These are phyloP conservation scores for Dicentrarchus labrax DNA, from an alignment of 2,113 vertebrate genomes.

Conservation along the genomic window DNA sequence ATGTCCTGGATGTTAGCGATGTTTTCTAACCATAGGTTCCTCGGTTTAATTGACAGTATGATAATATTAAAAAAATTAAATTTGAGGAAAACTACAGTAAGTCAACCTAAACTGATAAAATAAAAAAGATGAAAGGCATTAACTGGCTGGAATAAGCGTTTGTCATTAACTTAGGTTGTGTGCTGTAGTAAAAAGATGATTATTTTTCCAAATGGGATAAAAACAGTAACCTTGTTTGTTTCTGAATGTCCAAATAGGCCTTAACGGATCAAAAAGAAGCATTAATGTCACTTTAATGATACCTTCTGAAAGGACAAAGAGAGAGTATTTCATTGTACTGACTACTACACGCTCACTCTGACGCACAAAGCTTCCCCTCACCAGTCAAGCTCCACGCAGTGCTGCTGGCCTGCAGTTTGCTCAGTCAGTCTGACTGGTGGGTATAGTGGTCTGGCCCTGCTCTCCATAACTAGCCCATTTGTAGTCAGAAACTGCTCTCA, in stretches of 20 bases:
- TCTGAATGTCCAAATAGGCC: not conserved
- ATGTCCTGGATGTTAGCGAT: not conserved
- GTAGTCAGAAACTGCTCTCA: conserved; percentile 33
- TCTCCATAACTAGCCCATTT: conserved; percentile 13
- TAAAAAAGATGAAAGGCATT: not conserved
- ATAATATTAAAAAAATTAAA: not conserved
- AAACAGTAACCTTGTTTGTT: not conserved
- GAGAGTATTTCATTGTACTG: not conserved
- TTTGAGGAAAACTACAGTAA: no score
- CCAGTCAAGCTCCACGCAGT: conserved; percentile 44
- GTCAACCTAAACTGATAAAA: no score
- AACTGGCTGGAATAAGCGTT: not conserved
- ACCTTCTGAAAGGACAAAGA: not conserved
- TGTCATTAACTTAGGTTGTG: not conserved
- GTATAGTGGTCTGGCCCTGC: conserved; percentile 52
- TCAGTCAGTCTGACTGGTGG: conserved; percentile 60
- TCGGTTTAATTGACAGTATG: not conserved
- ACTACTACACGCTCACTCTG: conserved; percentile 34
- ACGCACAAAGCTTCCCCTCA: conserved; percentile 49
- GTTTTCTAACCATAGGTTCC: not conserved
- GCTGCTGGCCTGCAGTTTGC: conserved; percentile 62
- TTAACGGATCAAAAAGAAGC: not conserved
- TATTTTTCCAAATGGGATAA: conserved; percentile 2
- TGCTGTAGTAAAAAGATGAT: not conserved
- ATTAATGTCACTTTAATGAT: not conserved